A percentile compares a stretch with the other conserved stretches of the same genome.
These are phyloP conservation scores for Platysteira castanea DNA, from an alignment of 2,113 vertebrate genomes.

Conservation along the genomic window DNA sequence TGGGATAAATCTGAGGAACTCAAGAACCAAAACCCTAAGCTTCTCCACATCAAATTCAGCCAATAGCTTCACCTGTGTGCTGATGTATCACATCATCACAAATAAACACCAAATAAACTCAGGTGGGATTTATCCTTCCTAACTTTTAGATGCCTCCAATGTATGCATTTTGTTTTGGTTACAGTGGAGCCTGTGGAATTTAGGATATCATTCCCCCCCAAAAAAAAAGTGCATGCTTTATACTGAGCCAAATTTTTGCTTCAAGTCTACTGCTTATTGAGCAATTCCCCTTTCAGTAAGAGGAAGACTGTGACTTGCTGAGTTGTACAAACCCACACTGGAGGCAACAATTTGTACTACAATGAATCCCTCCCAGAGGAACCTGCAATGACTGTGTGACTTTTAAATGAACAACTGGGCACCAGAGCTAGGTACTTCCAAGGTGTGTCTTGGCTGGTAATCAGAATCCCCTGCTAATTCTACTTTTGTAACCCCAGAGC, in stretches of 20 bases:
- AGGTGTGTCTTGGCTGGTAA: not conserved
- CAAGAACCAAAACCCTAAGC: not conserved
- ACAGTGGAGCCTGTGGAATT: not conserved
- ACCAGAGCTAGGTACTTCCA: not conserved
- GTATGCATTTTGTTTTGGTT: not conserved
- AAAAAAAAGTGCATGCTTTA: not conserved
- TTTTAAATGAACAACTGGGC: not conserved
- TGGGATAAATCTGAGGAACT: not conserved
- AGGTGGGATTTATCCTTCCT: not conserved
- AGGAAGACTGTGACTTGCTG: not conserved
- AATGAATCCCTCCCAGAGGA: not conserved
- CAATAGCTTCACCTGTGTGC: not conserved
- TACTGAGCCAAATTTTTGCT: not conserved
- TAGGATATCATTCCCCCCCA: not conserved
- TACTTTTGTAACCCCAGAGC: fast-evolving
- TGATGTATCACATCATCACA: not conserved
- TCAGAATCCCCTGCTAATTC: not conserved
- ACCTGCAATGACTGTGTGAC: not conserved
- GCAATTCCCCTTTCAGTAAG: not conserved
- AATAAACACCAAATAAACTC: not conserved
- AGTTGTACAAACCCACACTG: not conserved
- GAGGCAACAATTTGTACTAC: not conserved
- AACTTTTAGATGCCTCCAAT: not conserved
- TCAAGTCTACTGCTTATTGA: not conserved
- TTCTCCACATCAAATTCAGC: not conserved